Evolutionary conservation across 2,888 invertebrate genomes (phyloP).

Genomic region (Seira sanloemensis): DNA sequence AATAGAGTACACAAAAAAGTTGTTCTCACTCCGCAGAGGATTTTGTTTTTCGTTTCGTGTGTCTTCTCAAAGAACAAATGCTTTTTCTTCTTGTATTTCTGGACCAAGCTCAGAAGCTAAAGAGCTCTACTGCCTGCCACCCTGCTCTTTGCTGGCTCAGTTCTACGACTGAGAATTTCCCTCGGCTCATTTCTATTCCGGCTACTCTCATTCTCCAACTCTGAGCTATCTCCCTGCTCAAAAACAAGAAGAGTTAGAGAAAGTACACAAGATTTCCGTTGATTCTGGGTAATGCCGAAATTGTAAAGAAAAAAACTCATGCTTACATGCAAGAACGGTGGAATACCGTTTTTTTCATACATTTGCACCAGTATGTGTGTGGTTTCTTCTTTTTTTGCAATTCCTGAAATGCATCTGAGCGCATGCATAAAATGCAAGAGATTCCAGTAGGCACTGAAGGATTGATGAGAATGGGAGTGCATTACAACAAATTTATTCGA

Average conservation of each 20-base stretch:
- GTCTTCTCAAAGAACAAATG: neutral
- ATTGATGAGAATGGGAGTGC: conserved; percentile 11
- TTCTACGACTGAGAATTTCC: conserved; percentile 32
- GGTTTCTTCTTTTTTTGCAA: conserved; percentile 35
- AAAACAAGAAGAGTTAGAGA: neutral
- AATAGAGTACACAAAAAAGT: no score
- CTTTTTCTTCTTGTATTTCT: neutral
- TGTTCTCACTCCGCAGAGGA: neutral
- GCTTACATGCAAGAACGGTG: neutral
- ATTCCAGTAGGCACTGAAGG: neutral
- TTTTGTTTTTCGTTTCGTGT: neutral
- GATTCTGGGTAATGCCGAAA: neutral
- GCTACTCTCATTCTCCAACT: conserved; percentile 3
- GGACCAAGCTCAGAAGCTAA: conserved; percentile 46
- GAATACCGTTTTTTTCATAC: neutral
- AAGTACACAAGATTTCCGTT: conserved; percentile 31
- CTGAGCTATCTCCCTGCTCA: neutral
- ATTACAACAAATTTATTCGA: conserved; percentile 1
- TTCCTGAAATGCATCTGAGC: conserved; percentile 39
- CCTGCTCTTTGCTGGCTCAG: conserved; percentile 59
- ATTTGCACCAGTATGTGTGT: neutral
- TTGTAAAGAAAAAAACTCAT: neutral
- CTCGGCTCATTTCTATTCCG: conserved; percentile 28
- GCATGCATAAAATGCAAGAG: conserved; percentile 30
- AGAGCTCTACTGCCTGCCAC: conserved; percentile 56